Base-by-base conservation (phyloP, 53 echinoderm and acorn worm genomes). In the Crossaster papposus region DNA sequence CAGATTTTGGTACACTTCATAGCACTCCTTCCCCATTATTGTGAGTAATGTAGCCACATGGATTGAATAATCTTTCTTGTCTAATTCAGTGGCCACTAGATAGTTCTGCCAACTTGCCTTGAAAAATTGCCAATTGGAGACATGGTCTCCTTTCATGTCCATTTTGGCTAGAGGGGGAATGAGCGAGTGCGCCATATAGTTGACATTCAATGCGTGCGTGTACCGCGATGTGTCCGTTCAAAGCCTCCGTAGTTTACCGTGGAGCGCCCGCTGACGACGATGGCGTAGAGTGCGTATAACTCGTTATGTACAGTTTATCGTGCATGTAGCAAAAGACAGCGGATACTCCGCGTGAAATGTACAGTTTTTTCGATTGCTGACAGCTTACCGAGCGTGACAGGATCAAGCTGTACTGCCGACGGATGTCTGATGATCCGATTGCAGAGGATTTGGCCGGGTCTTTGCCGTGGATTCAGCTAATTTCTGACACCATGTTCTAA, bases 131-230 rank as follows among this genome's bases (percentile, higher is more conserved):
- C 89, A 89, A 29, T 92, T 92, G 38, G 72, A 75, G 24, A 68
- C 71, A 36, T 90, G 82, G 85, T 92, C 92, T 55, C 77, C 92
- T 83, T 83, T 92, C 84, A 89, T 89, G 36, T 89, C 84, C 92
- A 89, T 89, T 37, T 82, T 79, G 44, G 77, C 76, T 18, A 89
- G 92, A 68, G 85, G 65, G 55, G 92, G 92, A 81, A 92, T 79
- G 17, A 79, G 79, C 32, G 30, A 51, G 31, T 79, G 79, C 22
- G 79, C 50, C 53, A 30, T 78, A 9, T n/a, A n/a, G n/a, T n/a
- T n/a, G n/a, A n/a, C n/a, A n/a, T n/a, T n/a, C n/a, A n/a, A n/a
- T n/a, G n/a, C n/a, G n/a, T n/a, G n/a, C n/a, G n/a, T n/a, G 64
- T 64, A 13, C 20, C 20, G 64, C 23, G 64, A 22, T 64, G 20